These are phyloP conservation scores for Cheirogaleus medius DNA, from an alignment of 2,113 vertebrate species.

Conservation along the genomic window DNA sequence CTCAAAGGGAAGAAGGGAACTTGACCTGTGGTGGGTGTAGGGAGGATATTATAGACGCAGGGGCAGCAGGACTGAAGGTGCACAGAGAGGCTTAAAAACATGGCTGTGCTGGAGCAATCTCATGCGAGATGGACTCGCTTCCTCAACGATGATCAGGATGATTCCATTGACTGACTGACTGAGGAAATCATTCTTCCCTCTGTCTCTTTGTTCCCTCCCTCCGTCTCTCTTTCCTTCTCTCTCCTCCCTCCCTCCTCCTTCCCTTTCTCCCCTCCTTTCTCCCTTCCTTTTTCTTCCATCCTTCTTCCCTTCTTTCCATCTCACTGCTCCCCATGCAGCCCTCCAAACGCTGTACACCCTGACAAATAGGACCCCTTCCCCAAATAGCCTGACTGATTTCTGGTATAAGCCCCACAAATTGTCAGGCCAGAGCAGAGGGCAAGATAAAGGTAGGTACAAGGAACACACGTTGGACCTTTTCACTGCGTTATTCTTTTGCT, in stretches of 20 bases:
- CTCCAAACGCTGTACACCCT: neutral
- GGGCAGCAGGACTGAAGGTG: neutral
- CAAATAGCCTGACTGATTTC: neutral
- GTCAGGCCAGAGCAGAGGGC: neutral
- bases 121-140: neutral
- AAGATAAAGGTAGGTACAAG: neutral
- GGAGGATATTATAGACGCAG: neutral
- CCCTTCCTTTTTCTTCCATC: accelerated
- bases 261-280: accelerated
- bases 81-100: too few relatives aligned
- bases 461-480: neutral
- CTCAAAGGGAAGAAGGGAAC: neutral
- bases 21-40: neutral
- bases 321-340: neutral
- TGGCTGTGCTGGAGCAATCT: accelerated
- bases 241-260: accelerated
- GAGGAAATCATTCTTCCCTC: neutral
- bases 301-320: accelerated
- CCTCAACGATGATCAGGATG: neutral
- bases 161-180: neutral
- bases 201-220: accelerated
- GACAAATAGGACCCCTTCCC: neutral
- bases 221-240: accelerated
- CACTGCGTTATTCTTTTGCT: neutral
- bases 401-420: neutral